Conservation (phyloP, 2,113 vertebrate genomes). For the Datnioides undecimradiatus region DNA sequence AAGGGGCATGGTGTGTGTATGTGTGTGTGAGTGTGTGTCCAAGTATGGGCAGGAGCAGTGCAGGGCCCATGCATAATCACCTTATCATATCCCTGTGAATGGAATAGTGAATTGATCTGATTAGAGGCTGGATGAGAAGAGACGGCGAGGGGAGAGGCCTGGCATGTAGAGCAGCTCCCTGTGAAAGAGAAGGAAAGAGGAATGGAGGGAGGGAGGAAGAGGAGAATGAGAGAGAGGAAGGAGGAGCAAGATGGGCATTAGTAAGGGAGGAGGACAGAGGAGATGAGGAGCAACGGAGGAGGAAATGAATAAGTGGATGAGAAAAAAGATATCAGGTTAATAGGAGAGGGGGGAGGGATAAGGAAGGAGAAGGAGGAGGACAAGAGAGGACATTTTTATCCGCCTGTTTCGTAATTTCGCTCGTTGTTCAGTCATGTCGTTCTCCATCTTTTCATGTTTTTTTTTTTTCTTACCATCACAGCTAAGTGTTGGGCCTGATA, state of each 20-base stretch:
- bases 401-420: background rate
- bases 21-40: conserved; percentile 11
- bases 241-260: background rate
- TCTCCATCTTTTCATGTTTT: background rate
- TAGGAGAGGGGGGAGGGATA: background rate
- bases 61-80: conserved; percentile 79
- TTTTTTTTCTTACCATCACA: background rate
- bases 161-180: conserved; percentile 52
- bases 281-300: background rate
- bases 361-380: background rate
- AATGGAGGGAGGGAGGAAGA: background rate
- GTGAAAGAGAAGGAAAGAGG: conserved; percentile 22
- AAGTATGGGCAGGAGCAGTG: conserved; percentile 35
- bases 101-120: conserved; percentile 80
- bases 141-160: conserved; percentile 44
- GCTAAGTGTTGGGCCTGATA: background rate
- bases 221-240: background rate
- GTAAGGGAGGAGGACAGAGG: background rate
- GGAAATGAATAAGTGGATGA: background rate
- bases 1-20: conserved; percentile 35
- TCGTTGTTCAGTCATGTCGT: background rate
- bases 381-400: background rate
- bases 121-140: conserved; percentile 72
- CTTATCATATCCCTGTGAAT: conserved; percentile 81
- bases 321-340: background rate